Evolutionary conservation across 2,113 vertebrate genomes (phyloP), one percentile per base, ranked within the genome.

Genomic region (Daboia siamensis): DNA sequence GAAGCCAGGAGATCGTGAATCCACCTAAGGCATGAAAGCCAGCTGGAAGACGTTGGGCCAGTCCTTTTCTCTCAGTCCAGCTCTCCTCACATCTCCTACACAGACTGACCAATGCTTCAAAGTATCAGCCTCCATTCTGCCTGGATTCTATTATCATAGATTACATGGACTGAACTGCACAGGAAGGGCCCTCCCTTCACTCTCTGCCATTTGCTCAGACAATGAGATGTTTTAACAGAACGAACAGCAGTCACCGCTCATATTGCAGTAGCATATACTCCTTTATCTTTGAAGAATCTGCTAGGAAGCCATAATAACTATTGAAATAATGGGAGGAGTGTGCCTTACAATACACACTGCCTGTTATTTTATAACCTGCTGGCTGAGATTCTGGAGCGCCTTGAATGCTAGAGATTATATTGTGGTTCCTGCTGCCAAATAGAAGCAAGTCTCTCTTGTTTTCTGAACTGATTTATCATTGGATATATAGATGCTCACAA

Each of bases 271-370:
- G 90, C 90, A 91, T 88, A 88, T 69, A 95, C 94, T 69, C 95
- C 89, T 90, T 96, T 95, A 95, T 95, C 94, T 95, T 94, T 95
- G 91, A 56, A 93, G 52, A n/a, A 88, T 91, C 88, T 92, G 93
- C 95, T 95, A 96, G 95, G 93, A 93, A 1, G 5, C 89, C 94
- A 91, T 94, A 96, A 94, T 95, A 95, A 95, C 91, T 91, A 93
- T 85, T 84, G 8, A 94, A 95, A 94, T 93, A 89, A 88, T 9
- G 0, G 56, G 69, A 88, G 59, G 92, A 94, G 39, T 57, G 93
- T 93, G 74, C 39, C 39, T 24, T 93, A 88, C 33, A 91, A 48
- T 59, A 91, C 39, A 88, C 64, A 85, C 87, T 93, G 48, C 3
- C 64, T 46, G 4, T 74, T 92, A 59, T 3, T 26, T 51, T 96